Evolutionary conservation across 2,113 vertebrate genomes (phyloP), one percentile per base, ranked within the genome.

Genomic region (Rhabdomys dilectus): DNA sequence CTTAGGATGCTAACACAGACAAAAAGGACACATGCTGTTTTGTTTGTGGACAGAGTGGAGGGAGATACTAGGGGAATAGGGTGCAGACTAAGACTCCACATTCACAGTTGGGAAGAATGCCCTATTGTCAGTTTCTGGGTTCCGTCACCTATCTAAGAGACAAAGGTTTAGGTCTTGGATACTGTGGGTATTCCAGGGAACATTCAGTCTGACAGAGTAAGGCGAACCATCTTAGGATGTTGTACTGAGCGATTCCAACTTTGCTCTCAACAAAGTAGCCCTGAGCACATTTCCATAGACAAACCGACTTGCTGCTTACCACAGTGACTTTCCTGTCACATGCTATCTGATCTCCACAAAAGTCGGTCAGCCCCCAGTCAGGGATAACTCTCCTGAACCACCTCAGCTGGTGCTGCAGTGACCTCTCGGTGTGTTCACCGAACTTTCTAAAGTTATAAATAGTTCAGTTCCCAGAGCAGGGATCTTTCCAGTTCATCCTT

Each of bases 401-500:
- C 53, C 6, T 11, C 5, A 6, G 19, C 45, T 60, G 70, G 45
- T 53, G 62, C 56, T 4, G 42, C 58, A 39, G 84, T 12, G 88
- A 53, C 17, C 36, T 92, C 92, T 51, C 48, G 29, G 73, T 62
- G 72, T 7, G 16, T 0, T 4, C 4, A 8, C 77, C 48, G 56
- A 51, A 19, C 42, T 90, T 91, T 88, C 76, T 77, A 84, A 64
- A 85, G 64, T 87, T 76, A 93, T 45, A 45, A 89, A 60, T 34
- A 78, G 84, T 68, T 93, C 22, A 5, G 10, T 36, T 90, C 70
- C 88, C 39, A 9, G 53, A 58, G 45, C 56, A 42, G 42, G 22
- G 45, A 11, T 31, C 91, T 94, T 89, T 88, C 21, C 31, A 93
- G 84, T 94, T 75, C 78, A 42, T 90, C 80, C 70, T 90, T 94